Evolutionary conservation across 2,888 invertebrate genomes (phyloP), one percentile per base, ranked within the genome.

Genomic region (Agonum fuliginosum): DNA sequence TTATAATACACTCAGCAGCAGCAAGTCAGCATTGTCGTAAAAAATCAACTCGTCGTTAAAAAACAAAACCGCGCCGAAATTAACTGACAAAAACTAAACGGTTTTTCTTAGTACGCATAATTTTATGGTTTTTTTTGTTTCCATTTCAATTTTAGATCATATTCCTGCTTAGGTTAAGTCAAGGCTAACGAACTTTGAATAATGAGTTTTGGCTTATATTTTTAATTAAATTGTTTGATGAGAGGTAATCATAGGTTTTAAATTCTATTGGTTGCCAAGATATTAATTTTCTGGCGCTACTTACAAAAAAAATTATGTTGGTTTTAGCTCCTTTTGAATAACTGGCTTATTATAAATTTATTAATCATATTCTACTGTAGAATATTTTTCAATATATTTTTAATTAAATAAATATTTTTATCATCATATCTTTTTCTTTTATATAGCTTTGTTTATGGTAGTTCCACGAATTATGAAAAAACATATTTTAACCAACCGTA

Each of bases 111-210:
- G 14, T 67, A 67, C 67, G 67, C 67, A 41, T 46, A 41, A 62
- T 74, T 74, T 74, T 62, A 20, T 34, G 14, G 14, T 5, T 43
- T 70, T 70, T 41, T 73, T 58, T 41, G 34, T 73, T 73, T 58
- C 73, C 58, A 37, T 22, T 41, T 73, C 3, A 41, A 46, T 58
- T 30, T 43, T 17, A 8, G 30, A 48, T n/a, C 19, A 41, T 73
- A 58, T 41, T 41, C 34, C 19, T 48, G 48, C 22, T 10, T 10
- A 30, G 17, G 17, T 22, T 62, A 5, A n/a, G n/a, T n/a, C 46
- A 72, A 37, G 54, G 73, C 54, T 73, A 54, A 37, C 58, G 73
- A 73, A 73, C 58, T 73, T 58, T 41, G 12, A 30, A 62, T 62
- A 62, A 62, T 62, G 58, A 62, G 14, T 54, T 54, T 54, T n/a